Conservation (phyloP, 2,113 vertebrate species). For the Philantomba maxwellii region DNA sequence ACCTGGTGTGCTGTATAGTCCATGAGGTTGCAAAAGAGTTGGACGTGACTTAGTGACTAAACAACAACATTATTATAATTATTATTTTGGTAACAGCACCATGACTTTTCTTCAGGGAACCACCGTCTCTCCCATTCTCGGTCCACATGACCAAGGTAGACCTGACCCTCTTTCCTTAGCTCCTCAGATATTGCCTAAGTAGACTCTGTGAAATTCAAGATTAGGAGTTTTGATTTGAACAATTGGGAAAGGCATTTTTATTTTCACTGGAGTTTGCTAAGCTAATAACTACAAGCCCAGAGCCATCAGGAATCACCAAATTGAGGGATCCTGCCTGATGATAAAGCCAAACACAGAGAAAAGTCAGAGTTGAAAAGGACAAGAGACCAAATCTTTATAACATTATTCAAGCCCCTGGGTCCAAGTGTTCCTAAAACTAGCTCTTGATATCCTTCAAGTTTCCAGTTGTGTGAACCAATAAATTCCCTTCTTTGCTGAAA, state of each 20-base stretch:
- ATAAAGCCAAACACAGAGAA: neutral
- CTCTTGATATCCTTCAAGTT: neutral
- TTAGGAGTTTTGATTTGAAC: neutral
- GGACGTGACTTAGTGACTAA: neutral
- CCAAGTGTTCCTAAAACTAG: neutral
- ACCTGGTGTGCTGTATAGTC: neutral
- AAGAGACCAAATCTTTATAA: neutral
- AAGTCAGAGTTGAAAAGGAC: neutral
- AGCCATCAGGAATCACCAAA: neutral
- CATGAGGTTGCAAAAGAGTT: neutral
- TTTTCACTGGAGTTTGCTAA: neutral
- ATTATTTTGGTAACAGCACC: neutral
- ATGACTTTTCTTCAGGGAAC: neutral
- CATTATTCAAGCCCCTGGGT: neutral
- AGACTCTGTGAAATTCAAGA: neutral
- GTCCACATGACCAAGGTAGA: neutral
- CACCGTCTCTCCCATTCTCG: neutral
- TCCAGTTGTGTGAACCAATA: neutral
- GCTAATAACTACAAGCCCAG: neutral
- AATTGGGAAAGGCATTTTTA: neutral
- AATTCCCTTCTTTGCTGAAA: neutral
- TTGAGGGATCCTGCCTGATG: neutral
- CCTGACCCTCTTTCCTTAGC: neutral
- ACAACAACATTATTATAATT: neutral
- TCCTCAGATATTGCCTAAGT: neutral